Evolutionary conservation across 2,113 vertebrate species (phyloP).

Genomic region (Dascyllus trimaculatus): DNA sequence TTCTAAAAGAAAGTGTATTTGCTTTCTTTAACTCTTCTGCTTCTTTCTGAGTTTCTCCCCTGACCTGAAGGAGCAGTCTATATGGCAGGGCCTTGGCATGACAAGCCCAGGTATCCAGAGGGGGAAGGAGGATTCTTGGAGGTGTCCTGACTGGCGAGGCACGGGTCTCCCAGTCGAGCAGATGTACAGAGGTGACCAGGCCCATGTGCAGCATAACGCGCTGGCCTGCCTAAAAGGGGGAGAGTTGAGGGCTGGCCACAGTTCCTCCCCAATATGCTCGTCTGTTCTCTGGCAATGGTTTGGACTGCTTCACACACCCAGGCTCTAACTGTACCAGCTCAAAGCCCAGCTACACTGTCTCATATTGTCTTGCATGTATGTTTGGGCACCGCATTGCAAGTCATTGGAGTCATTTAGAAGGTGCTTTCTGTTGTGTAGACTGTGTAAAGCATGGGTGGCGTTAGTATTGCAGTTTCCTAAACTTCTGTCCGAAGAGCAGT

Average conservation of each 20-base stretch:
- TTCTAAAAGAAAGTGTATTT: conserved; percentile 93
- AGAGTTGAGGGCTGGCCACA: conserved; percentile 87
- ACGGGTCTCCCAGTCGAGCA: conserved; percentile 94
- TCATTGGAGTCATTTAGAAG: conserved; percentile 65
- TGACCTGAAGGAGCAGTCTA: conserved; percentile 98
- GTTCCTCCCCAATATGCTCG: conserved; percentile 78
- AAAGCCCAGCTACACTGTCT: conserved; percentile 84
- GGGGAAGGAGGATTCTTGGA: conserved; percentile 99
- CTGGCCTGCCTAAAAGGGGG: conserved; percentile 94
- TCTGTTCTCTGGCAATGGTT: conserved; percentile 91
- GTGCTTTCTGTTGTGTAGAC: conserved; percentile 64
- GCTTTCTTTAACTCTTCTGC: conserved; percentile 99
- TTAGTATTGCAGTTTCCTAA: conserved; percentile 71
- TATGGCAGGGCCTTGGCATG: conserved; percentile 99
- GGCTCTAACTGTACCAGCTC: conserved; percentile 87
- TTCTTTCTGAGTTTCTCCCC: conserved; percentile 98
- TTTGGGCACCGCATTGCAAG: conserved; percentile 86
- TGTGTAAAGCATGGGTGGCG: conserved; percentile 78
- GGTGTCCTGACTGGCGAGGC: conserved; percentile 97
- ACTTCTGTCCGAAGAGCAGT: conserved; percentile 90
- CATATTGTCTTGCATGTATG: conserved; percentile 91
- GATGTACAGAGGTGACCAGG: conserved; percentile 97
- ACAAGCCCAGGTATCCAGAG: conserved; percentile 98
- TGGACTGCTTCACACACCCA: conserved; percentile 88
- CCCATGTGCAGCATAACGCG: conserved; percentile 90